Evolutionary conservation across 2,113 vertebrate genomes (phyloP).

Genomic region (Garra rufa): DNA sequence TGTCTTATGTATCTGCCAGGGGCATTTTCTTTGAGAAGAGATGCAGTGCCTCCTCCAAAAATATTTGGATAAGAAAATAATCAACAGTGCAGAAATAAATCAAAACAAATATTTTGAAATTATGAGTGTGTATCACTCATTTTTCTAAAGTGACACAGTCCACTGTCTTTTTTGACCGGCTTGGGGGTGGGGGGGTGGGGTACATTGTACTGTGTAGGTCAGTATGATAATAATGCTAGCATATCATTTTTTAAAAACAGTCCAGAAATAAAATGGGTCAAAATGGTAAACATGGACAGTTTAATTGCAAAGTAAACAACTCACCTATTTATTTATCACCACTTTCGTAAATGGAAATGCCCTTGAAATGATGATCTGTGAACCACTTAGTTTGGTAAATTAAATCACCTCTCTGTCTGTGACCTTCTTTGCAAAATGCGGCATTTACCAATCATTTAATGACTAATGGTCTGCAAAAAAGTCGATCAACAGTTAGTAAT

Average conservation of each 20-base stretch:
- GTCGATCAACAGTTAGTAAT: neutral
- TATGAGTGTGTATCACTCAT: neutral
- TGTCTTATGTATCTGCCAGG: neutral
- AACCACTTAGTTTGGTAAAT: neutral
- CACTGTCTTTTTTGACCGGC: neutral
- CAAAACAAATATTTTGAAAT: neutral
- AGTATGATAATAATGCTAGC: neutral
- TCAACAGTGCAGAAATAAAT: constrained; percentile 14
- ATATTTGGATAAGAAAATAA: neutral
- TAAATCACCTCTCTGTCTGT: neutral
- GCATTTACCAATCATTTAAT: neutral
- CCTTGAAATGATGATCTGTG: neutral
- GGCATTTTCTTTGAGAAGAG: neutral
- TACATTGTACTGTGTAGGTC: neutral
- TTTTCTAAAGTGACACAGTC: neutral
- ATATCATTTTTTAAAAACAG: neutral
- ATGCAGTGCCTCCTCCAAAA: neutral
- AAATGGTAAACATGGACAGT: neutral
- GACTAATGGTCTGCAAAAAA: neutral
- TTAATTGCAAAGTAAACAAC: constrained; percentile 1
- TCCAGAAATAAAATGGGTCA: neutral
- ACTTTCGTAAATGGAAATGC: neutral
- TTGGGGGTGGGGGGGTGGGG: neutral
- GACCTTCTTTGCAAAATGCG: neutral
- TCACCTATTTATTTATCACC: neutral